Conservation (phyloP, 2,888 invertebrate genomes). For the Ormyrus labotus region DNA sequence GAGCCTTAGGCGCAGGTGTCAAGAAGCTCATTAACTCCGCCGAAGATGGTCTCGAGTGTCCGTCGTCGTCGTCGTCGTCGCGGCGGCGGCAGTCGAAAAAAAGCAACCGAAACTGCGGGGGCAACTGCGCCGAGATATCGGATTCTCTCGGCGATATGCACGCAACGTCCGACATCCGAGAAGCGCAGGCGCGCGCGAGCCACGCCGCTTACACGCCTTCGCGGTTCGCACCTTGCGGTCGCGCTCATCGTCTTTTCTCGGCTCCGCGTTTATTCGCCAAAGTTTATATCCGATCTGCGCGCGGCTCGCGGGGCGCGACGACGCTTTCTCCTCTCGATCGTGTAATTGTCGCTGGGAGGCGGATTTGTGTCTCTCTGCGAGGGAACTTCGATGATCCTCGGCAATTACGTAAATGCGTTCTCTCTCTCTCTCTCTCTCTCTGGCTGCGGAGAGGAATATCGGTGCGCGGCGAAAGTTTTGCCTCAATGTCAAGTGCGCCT, state of each 20-base stretch:
- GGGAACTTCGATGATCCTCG: background rate
- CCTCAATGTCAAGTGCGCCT: conserved; percentile 25
- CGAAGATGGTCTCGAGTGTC: background rate
- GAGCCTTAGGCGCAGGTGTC: conserved; percentile 5
- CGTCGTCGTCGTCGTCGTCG: background rate
- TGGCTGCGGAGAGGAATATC: no score
- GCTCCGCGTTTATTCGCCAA: background rate
- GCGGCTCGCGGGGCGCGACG: background rate
- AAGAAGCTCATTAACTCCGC: conserved; percentile 13
- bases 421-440: no score
- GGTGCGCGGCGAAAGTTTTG: background rate
- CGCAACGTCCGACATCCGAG: background rate
- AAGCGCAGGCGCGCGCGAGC: background rate
- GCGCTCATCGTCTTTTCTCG: background rate
- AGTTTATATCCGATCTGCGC: background rate
- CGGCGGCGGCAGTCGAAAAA: background rate
- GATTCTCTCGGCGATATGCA: background rate
- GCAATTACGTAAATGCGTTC: conserved; percentile 19
- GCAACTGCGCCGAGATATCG: background rate
- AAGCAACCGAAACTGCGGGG: background rate
- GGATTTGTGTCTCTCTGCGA: background rate
- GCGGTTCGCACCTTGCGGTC: background rate
- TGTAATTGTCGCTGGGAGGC: background rate
- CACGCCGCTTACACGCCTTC: background rate
- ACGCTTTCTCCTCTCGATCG: conserved; percentile 15